Base-by-base conservation (phyloP, 2,113 vertebrate genomes). In the Natator depressus region DNA sequence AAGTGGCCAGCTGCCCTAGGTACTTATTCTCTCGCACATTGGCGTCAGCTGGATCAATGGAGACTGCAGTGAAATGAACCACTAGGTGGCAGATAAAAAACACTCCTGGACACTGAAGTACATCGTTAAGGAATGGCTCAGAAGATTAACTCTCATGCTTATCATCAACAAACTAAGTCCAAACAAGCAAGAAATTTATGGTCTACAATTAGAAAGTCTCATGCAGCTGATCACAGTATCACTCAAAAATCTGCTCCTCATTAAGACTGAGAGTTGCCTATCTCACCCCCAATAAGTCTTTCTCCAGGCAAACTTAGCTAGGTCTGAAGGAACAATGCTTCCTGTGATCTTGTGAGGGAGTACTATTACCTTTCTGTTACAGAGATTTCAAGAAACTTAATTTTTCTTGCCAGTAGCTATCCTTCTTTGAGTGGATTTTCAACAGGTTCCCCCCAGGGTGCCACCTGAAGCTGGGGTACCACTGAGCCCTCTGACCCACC, bases 41-140 rank as follows among this genome's bases (percentile, higher is more conserved):
- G 95, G 97, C 96, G 98, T 99, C 99, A 1, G 99, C 99, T 59
- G 99, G 99, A 95, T 99, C 99, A 75, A 99, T 98, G 96, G 99
- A 99, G 87, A 99, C 99, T 4, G 99, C 99, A 89, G 98, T 98
- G 92, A 99, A 97, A 94, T 99, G 99, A 80, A 99, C 99, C 47
- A 99, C 97, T 82, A 99, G 97, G 97, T 99, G 99, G 91, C 98
- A 98, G 31, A 98, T 95, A 95, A 99, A 99, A 97, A 98, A 98
- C 54, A 98, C 95, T 20, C 99, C 99, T 2, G 99, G 99, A 95
- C 99, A 99, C 99, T 99, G 98, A 84, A 91, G 62, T 0, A 46
- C 89, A 96, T 11, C 57, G 91, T 98, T 98, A 99, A 99, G 98
- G 98, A 95, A 65, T 93, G 57, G 94, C 93, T 94, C 80, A 85